Percentiles rank a stretch among this genome's conserved stretches.
These are phyloP conservation scores for Sebastes vulpes DNA, from an alignment of 2,797 vertebrate genomes.

Conservation along the genomic window DNA sequence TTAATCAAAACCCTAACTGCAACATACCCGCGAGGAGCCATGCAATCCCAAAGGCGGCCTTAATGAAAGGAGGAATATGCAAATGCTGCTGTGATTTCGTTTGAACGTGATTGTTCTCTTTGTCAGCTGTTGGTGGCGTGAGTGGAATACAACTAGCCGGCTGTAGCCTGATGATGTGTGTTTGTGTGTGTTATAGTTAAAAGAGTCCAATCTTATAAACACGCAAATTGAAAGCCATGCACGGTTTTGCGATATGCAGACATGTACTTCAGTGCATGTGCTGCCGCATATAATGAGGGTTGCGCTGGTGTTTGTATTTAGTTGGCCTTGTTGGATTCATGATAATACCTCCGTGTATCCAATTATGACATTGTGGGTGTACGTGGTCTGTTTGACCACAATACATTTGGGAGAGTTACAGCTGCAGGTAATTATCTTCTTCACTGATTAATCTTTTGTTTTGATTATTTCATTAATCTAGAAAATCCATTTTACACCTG, in stretches of 20 bases:
- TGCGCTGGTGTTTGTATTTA: background rate
- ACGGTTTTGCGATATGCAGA: background rate
- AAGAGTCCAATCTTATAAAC: background rate
- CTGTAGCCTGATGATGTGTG: background rate
- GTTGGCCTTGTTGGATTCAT: background rate
- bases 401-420: background rate
- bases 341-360: background rate
- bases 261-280: background rate
- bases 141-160: background rate
- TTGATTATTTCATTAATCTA: background rate
- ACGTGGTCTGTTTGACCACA: background rate
- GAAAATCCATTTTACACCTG: background rate
- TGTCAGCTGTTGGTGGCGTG: background rate
- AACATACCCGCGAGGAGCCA: background rate
- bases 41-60: background rate
- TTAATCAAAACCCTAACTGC: constrained; percentile 38
- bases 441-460: background rate
- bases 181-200: background rate
- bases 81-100: constrained; percentile 36
- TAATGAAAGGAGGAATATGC: constrained; percentile 43
- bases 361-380: background rate
- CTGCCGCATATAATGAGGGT: constrained; percentile 11
- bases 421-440: background rate
- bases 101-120: constrained; percentile 10
- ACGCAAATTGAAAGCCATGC: constrained; percentile 10